Percentiles rank a stretch among this genome's conserved stretches.
These are phyloP conservation scores for Gadus chalcogrammus DNA, from an alignment of 2,113 vertebrate genomes.

Conservation along the genomic window DNA sequence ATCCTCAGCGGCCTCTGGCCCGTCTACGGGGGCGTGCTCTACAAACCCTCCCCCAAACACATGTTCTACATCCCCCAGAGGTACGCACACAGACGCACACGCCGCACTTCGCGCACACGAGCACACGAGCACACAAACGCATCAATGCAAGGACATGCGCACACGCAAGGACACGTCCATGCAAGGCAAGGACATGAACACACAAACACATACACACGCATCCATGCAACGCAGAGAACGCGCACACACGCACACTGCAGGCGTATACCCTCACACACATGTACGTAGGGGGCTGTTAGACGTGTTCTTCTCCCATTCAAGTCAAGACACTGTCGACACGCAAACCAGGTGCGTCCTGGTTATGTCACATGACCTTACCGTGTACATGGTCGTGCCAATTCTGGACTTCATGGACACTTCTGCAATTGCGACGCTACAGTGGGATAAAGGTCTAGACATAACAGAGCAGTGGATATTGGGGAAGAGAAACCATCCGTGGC, in stretches of 20 bases:
- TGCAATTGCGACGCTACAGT: too few relatives aligned
- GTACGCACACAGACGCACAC: conserved; percentile 55
- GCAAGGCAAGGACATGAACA: background rate
- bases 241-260: too few relatives aligned
- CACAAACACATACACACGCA: background rate
- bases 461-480: too few relatives aligned
- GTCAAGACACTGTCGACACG: too few relatives aligned
- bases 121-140: conserved; percentile 4
- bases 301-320: too few relatives aligned
- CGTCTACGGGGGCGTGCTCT: conserved; percentile 88
- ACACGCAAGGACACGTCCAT: background rate
- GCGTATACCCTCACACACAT: too few relatives aligned
- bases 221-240: background rate
- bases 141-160: background rate
- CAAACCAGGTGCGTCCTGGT: too few relatives aligned
- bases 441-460: too few relatives aligned
- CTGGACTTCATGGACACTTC: background rate
- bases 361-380: too few relatives aligned
- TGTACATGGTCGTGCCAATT: too few relatives aligned
- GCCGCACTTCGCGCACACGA: conserved; percentile 5
- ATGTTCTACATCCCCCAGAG: conserved; percentile 99
- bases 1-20: conserved; percentile 97
- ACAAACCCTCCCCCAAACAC: conserved; percentile 90
- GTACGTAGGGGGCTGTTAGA: too few relatives aligned
- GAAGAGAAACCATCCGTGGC: too few relatives aligned